phyloP scores from a whole-genome alignment of 1,140 invertebrate species.

The Archivesica marissinica region DNA sequence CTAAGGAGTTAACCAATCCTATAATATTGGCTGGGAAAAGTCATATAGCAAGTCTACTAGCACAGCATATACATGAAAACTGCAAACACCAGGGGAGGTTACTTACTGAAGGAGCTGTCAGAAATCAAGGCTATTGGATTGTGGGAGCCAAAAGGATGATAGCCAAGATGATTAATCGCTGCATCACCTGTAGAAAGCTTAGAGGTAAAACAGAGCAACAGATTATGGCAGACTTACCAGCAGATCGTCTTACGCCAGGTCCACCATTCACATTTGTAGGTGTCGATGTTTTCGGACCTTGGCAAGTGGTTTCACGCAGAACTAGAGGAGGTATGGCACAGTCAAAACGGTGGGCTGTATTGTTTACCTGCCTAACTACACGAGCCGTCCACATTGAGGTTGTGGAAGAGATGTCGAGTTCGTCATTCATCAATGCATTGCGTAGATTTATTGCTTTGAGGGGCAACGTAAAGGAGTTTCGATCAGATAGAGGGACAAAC shows the following conservation, averaged over 20 bases:
- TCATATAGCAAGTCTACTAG: conserved; percentile 20
- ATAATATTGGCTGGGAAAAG: conserved; percentile 41
- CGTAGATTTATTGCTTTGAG: conserved; percentile 60
- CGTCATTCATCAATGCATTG: conserved; percentile 65
- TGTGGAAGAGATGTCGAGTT: conserved; percentile 2
- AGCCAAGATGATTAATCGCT: conserved; percentile 61
- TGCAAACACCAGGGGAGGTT: conserved; percentile 56
- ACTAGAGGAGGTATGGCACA: conserved; percentile 17
- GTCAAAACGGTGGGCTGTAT: conserved; percentile 13
- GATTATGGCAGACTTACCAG: conserved; percentile 29
- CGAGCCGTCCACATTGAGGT: neutral
- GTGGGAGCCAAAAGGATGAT: conserved; percentile 53
- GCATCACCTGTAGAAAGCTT: conserved; percentile 39
- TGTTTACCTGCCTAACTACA: conserved; percentile 13
- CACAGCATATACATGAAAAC: conserved; percentile 37
- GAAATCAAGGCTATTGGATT: conserved; percentile 60
- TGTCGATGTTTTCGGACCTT: conserved; percentile 38
- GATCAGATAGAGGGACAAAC: conserved; percentile 67
- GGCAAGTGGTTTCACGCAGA: neutral
- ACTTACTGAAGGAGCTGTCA: conserved; percentile 52
- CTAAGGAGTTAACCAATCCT: neutral
- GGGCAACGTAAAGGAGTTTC: conserved; percentile 50
- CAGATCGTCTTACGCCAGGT: neutral
- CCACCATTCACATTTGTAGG: conserved; percentile 31
- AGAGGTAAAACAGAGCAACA: conserved; percentile 17